These are phyloP conservation scores for Triops longicaudatus DNA, from an alignment of 1,140 invertebrate species.

Conservation along the genomic window DNA sequence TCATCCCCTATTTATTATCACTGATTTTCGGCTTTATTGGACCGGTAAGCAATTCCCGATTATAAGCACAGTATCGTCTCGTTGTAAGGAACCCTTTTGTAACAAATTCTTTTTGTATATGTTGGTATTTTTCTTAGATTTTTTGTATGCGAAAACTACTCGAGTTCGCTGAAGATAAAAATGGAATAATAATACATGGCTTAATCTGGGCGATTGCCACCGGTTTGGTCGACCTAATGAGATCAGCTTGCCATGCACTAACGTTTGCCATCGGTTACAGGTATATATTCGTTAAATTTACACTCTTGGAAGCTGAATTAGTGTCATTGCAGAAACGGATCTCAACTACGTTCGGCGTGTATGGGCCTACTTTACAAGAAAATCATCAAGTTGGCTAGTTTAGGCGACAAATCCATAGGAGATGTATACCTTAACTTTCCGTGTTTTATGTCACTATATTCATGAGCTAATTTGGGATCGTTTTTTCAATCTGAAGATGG, in stretches of 20 bases:
- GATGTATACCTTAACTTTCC: slow-evolving; percentile 38
- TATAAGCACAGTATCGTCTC: too few species aligned
- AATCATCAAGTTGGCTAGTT: slow-evolving; percentile 48
- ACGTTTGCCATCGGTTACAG: slow-evolving; percentile 52
- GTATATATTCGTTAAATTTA: too few species aligned
- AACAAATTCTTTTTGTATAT: too few species aligned
- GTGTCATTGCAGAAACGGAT: slow-evolving; percentile 48
- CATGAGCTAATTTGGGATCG: too few species aligned
- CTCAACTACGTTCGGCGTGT: slow-evolving; percentile 51
- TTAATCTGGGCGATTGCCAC: slow-evolving; percentile 47
- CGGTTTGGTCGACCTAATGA: slow-evolving; percentile 46
- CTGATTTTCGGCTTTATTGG: slow-evolving; percentile 52
- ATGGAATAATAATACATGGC: slow-evolving; percentile 41
- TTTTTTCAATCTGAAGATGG: slow-evolving; percentile 43
- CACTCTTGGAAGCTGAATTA: too few species aligned
- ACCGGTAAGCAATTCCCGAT: slow-evolving; percentile 44
- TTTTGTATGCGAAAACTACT: slow-evolving; percentile 48
- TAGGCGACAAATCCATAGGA: slow-evolving; percentile 50
- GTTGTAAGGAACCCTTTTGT: not conserved
- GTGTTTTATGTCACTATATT: too few species aligned
- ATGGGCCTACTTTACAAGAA: slow-evolving; percentile 55
- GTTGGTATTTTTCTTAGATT: slow-evolving; percentile 41
- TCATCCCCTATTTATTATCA: slow-evolving; percentile 45
- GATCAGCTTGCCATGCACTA: slow-evolving; percentile 49
- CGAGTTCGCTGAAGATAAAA: slow-evolving; percentile 42